Conservation (phyloP, 2,888 invertebrate genomes). For the Tupiocoris notatus region DNA sequence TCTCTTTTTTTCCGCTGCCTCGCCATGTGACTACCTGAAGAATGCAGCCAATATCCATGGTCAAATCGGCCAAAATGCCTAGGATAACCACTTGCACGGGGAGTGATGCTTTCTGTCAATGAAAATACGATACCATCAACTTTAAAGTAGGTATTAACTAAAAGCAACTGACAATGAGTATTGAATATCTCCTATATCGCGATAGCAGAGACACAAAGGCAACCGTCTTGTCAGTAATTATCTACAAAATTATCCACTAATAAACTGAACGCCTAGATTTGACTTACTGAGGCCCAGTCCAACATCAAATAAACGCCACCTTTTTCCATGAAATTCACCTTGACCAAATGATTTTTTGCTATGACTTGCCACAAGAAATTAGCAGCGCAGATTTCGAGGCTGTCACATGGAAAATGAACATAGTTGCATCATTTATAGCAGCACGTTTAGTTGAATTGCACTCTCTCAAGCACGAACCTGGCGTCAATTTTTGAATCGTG, state of each 20-base stretch:
- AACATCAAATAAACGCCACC: conserved; percentile 41
- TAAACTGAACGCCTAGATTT: too few relatives aligned
- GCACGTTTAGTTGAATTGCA: neutral
- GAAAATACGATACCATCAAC: neutral
- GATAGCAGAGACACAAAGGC: too few relatives aligned
- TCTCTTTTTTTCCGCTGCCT: conserved; percentile 23
- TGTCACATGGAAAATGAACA: too few relatives aligned
- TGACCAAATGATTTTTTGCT: neutral
- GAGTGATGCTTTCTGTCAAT: conserved; percentile 29
- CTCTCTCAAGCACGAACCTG: conserved; percentile 20
- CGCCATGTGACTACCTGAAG: conserved; percentile 45
- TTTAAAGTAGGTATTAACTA: neutral
- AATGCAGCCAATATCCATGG: conserved; percentile 2
- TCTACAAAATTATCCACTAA: too few relatives aligned
- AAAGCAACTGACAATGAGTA: too few relatives aligned
- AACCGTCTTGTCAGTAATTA: too few relatives aligned
- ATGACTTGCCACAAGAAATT: conserved; percentile 38
- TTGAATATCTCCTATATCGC: too few relatives aligned
- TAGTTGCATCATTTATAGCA: neutral
- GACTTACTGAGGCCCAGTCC: conserved; percentile 40
- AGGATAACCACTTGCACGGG: conserved; percentile 26
- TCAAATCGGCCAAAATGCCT: conserved; percentile 29
- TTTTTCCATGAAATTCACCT: conserved; percentile 22
- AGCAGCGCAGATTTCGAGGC: conserved; percentile 27
- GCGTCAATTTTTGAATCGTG: conserved; percentile 39